These are phyloP conservation scores for Setophaga kirtlandii DNA, from an alignment of 2,113 vertebrate species.

Conservation along the genomic window DNA sequence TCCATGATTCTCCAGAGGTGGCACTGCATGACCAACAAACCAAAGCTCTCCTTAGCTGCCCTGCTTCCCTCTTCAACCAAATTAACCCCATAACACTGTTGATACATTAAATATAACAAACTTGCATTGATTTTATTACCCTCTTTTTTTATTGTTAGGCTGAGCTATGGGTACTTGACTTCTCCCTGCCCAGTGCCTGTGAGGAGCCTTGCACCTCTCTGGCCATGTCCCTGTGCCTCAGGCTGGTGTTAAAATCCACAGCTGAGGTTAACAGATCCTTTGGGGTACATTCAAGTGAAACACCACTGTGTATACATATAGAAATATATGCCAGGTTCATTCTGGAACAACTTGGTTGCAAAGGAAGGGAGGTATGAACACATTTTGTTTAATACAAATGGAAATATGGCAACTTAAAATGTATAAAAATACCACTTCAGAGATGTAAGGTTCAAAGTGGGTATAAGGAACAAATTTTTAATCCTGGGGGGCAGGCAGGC, in stretches of 20 bases:
- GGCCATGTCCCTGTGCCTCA: neutral
- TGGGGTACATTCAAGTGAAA: neutral
- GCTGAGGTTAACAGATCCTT: neutral
- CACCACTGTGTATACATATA: neutral
- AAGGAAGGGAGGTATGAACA: neutral
- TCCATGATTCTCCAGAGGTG: neutral
- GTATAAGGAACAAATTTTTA: neutral
- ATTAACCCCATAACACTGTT: neutral
- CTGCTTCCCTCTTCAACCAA: neutral
- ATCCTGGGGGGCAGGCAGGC: neutral
- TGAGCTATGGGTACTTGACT: neutral
- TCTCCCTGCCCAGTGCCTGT: neutral
- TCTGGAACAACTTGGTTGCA: neutral
- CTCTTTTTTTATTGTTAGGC: neutral
- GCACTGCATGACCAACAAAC: neutral
- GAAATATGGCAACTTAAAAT: neutral
- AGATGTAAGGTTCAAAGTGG: neutral
- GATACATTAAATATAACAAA: neutral
- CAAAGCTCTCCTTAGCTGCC: neutral
- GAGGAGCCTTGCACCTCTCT: neutral
- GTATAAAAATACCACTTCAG: neutral
- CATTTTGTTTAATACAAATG: neutral
- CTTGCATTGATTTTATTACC: accelerated
- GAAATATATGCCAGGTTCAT: neutral
- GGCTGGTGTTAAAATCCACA: neutral